Evolutionary conservation across 2,113 vertebrate species (phyloP).

Genomic region (Megaleporinus macrocephalus): DNA sequence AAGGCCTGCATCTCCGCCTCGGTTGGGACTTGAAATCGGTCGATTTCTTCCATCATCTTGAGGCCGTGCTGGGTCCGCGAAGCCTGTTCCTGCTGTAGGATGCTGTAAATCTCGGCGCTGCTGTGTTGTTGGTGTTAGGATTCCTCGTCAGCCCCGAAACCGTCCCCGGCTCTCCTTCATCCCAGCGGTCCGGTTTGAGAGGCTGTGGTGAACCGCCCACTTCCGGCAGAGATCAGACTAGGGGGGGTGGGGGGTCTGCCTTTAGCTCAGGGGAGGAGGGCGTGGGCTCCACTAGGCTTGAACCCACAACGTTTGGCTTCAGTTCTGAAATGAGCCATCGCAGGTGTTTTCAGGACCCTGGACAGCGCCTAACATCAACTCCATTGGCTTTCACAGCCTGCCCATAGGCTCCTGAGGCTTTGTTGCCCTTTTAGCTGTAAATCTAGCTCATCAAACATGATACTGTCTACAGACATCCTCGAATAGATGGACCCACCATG

Average conservation of each 20-base stretch:
- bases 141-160: constrained; percentile 45
- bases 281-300: not conserved
- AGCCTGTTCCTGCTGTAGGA: constrained; percentile 40
- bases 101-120: not conserved
- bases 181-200: constrained; percentile 71
- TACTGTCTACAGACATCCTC: too few species aligned
- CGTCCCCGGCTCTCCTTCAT: constrained; percentile 71
- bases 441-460: too few species aligned
- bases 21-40: constrained; percentile 94
- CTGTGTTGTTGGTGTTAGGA: not conserved
- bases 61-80: constrained; percentile 54
- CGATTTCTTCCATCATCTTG: constrained; percentile 98
- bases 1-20: constrained; percentile 94
- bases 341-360: constrained; percentile 34
- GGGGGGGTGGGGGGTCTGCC: not conserved
- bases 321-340: too few species aligned
- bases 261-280: not conserved
- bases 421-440: too few species aligned
- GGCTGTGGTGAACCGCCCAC: constrained; percentile 73
- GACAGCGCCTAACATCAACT: constrained; percentile 15
- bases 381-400: not conserved
- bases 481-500: too few species aligned
- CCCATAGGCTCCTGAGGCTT: not conserved
- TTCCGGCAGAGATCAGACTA: constrained; percentile 66
- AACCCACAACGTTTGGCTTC: too few species aligned